phyloP scores from a whole-genome alignment of 1,140 invertebrate genomes.

The Drosophila baimaii region DNA sequence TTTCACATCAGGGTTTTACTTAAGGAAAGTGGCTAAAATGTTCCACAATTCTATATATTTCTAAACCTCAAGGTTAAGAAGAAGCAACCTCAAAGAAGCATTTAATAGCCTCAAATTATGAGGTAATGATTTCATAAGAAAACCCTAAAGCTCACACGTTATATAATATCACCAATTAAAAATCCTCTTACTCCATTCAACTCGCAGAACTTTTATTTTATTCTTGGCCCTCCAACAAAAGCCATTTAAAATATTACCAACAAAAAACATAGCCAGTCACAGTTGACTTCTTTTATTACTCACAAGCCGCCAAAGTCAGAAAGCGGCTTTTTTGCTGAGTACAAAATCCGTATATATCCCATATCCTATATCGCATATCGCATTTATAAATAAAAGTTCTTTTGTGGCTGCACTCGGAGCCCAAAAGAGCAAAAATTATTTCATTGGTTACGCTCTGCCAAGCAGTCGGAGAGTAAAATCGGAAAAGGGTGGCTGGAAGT shows the following conservation, averaged over 20 bases:
- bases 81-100: no score
- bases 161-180: constrained; percentile 15
- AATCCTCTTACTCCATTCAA: constrained; percentile 9
- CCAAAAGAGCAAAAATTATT: constrained; percentile 55
- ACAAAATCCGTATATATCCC: constrained; percentile 9
- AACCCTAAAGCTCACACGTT: background rate
- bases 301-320: background rate
- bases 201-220: constrained; percentile 7
- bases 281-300: constrained; percentile 69
- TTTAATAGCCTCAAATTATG: background rate
- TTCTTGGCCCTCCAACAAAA: background rate
- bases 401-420: constrained; percentile 25
- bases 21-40: background rate
- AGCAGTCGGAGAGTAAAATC: constrained; percentile 23
- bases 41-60: no score
- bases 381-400: constrained; percentile 40
- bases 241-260: constrained; percentile 7
- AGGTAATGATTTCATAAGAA: background rate
- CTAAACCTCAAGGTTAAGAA: background rate
- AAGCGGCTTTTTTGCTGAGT: constrained; percentile 5
- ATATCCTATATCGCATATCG: constrained; percentile 5
- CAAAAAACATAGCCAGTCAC: constrained; percentile 31
- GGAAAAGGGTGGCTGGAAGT: constrained; percentile 25
- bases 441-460: constrained; percentile 55
- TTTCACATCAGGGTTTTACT: no score